Base-by-base conservation (phyloP, 2,888 invertebrate species). In the Nowickia ferox region DNA sequence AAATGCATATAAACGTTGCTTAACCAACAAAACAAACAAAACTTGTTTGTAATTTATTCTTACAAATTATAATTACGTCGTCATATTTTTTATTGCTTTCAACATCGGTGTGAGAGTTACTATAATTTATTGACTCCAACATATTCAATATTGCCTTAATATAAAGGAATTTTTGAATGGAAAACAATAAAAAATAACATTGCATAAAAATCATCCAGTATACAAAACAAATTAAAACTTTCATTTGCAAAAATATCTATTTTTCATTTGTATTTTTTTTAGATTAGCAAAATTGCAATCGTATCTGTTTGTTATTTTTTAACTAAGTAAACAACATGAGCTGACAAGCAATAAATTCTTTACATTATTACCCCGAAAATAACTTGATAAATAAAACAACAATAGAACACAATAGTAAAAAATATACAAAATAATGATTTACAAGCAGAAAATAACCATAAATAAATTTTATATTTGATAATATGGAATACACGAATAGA, bases 271-370 rank as follows among this genome's bases (percentile, higher is more conserved):
- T 13, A 19, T 11, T 30, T 9, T 4, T 42, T 61, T 61, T 46
- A 11, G 48, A 17, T 22, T 57, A 55, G 66, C 48, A 72, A 17
- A 72, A 57, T 57, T 65, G 22, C 30, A 30, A 30, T 6, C 30
- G 30, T 80, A 79, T 65, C 71, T 44, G 19, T 42, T 65, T 46
- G 19, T 53, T 59, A n/a, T 69, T 68, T 44, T 61, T 68, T 68
- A 46, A 74, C 57, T 44, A 71, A 69, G 65, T 79, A 68, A 86
- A 86, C 79, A 83, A 86, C 51, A 71, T 79, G 79, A 79, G 76
- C 75, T 83, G 86, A 76, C 86, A 86, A 76, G 83, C 79, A 86
- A 83, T 86, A 86, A 83, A 86, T 86, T 80, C 72, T 55, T 68
- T 80, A 63, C 76, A 80, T 76, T 79, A 74, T 63, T 66, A 61